A percentile compares a stretch with the other conserved stretches of the same genome.
These are phyloP conservation scores for Strigops habroptila DNA, from an alignment of 2,113 vertebrate species.

Conservation along the genomic window DNA sequence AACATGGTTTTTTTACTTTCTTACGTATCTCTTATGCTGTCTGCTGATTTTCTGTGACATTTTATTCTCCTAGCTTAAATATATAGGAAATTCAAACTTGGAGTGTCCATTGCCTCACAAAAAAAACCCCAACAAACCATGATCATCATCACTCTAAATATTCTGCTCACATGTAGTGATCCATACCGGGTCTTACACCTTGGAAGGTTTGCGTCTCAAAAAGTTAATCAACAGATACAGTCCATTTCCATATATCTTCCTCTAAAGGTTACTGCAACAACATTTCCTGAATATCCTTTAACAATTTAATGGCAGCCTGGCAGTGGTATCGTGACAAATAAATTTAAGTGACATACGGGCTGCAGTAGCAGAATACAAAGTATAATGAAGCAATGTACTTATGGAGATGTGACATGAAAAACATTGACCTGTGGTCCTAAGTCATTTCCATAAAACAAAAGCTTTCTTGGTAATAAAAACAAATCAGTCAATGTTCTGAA, in stretches of 20 bases:
- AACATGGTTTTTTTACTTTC: background rate
- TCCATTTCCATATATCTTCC: constrained; percentile 31
- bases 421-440: constrained; percentile 57
- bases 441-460: constrained; percentile 64
- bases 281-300: constrained; percentile 26
- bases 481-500: constrained; percentile 54
- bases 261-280: constrained; percentile 63
- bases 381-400: constrained; percentile 18
- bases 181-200: background rate
- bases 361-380: constrained; percentile 46
- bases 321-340: constrained; percentile 61
- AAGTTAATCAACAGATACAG: constrained; percentile 49
- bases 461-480: constrained; percentile 57
- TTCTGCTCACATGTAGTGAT: background rate
- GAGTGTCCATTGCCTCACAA: background rate
- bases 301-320: constrained; percentile 57
- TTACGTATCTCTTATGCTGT: background rate
- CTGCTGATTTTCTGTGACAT: background rate
- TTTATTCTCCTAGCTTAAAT: background rate
- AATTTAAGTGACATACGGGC: constrained; percentile 55
- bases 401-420: constrained; percentile 45
- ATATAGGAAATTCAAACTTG: background rate
- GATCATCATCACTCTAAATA: background rate
- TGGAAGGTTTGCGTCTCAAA: background rate
- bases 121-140: background rate